These are phyloP conservation scores for Thaumetopoea pityocampa DNA, from an alignment of 1,140 invertebrate species.

Conservation along the genomic window DNA sequence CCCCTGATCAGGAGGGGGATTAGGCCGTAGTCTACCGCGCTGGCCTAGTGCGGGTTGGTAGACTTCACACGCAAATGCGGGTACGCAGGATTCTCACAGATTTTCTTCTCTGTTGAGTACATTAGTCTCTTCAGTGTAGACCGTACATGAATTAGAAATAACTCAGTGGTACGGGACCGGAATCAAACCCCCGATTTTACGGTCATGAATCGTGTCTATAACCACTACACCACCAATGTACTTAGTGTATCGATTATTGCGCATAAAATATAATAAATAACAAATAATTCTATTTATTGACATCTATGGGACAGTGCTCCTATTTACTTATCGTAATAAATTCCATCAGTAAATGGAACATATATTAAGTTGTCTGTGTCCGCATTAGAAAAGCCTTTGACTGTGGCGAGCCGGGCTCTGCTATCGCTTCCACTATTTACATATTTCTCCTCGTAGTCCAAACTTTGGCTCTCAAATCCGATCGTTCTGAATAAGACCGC, in stretches of 20 bases:
- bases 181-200: too few species aligned
- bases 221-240: too few species aligned
- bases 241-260: background rate
- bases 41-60: too few species aligned
- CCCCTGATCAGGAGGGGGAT: too few species aligned
- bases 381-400: constrained; percentile 10
- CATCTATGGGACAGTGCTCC: constrained; percentile 4
- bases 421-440: constrained; percentile 17
- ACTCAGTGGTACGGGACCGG: too few species aligned
- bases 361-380: constrained; percentile 18
- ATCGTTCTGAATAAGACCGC: constrained; percentile 19
- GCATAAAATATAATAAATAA: constrained; percentile 11
- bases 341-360: constrained; percentile 9
- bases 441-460: constrained; percentile 14
- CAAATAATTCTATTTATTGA: background rate
- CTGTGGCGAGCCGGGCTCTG: constrained; percentile 10
- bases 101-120: too few species aligned
- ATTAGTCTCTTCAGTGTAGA: too few species aligned
- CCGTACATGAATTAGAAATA: too few species aligned
- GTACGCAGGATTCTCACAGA: too few species aligned
- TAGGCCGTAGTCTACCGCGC: too few species aligned
- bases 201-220: too few species aligned
- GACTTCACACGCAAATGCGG: too few species aligned
- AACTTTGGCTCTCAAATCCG: constrained; percentile 17
- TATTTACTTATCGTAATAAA: constrained; percentile 14